Percentiles rank a stretch among this genome's conserved stretches.
Evolutionary conservation across 2,797 vertebrate species (phyloP).

Genomic region (Phoxinus dragarum): DNA sequence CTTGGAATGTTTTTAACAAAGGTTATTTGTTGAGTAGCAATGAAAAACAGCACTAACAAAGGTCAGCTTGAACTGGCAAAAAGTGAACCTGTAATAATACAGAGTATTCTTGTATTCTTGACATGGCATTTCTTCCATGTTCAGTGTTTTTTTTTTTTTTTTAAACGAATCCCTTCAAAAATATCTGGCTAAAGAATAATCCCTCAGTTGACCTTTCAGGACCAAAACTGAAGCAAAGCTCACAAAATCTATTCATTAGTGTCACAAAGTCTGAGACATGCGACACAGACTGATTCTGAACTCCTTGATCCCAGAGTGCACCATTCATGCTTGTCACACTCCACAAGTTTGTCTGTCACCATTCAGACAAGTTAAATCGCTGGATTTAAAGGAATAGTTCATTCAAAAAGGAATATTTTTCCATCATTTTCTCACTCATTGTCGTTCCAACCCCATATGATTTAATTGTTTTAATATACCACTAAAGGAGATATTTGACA

Average conservation of each 20-base stretch:
- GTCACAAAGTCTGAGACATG: conserved; percentile 40
- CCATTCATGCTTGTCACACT: conserved; percentile 34
- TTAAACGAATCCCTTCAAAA: background rate
- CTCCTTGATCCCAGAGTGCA: conserved; percentile 46
- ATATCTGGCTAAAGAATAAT: conserved; percentile 39
- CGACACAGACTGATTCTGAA: conserved; percentile 42
- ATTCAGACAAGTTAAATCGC: conserved; percentile 18
- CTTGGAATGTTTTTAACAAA: conserved; percentile 8
- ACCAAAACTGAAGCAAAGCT: conserved; percentile 37
- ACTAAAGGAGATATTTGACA: background rate
- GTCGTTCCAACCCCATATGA: background rate
- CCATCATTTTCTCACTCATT: background rate
- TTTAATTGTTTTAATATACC: background rate
- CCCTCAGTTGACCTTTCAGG: conserved; percentile 43
- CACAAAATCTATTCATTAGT: conserved; percentile 47
- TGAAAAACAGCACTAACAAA: conserved; percentile 10
- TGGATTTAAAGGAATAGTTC: conserved; percentile 20
- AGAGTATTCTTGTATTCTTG: background rate
- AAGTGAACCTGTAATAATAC: conserved; percentile 17
- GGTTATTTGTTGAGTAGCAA: conserved; percentile 23
- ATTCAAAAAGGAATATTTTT: background rate
- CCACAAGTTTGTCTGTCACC: conserved; percentile 29
- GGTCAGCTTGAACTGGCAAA: conserved; percentile 8
- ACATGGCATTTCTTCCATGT: conserved; percentile 24
- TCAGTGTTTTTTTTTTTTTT: background rate